Evolutionary conservation across 1,140 invertebrate genomes (phyloP).

Genomic region (Hyposmocoma kahamanoa): DNA sequence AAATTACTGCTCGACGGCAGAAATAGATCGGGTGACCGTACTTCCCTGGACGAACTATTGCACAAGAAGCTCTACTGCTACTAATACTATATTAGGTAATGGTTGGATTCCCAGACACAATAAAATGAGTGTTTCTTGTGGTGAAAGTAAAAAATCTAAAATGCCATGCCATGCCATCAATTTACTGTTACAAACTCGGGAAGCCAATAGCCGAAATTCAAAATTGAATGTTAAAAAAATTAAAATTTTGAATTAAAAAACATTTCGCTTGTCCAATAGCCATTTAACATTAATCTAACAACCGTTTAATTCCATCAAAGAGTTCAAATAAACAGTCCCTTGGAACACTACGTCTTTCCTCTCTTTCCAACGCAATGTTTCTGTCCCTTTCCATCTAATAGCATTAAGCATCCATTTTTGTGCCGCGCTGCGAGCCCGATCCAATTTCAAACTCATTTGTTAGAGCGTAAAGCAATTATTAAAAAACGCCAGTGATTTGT

Average conservation of each 20-base stretch:
- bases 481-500: slow-evolving; percentile 69
- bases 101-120: no score
- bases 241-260: neutral
- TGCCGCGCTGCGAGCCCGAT: slow-evolving; percentile 66
- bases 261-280: neutral
- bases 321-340: slow-evolving; percentile 1
- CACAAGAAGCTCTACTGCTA: no score
- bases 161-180: no score
- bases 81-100: no score
- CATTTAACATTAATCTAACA: neutral
- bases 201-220: no score
- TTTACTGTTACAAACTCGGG: no score
- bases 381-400: slow-evolving; percentile 50
- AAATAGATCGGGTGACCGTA: no score
- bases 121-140: no score
- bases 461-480: slow-evolving; percentile 72
- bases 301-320: neutral
- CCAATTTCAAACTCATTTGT: slow-evolving; percentile 72
- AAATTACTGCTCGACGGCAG: no score
- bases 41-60: no score
- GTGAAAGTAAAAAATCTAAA: no score
- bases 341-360: slow-evolving; percentile 13
- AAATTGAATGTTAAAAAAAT: neutral
- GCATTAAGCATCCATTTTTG: slow-evolving; percentile 71
- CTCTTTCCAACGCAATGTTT: slow-evolving; percentile 16